Evolutionary conservation across 2,888 invertebrate species (phyloP).

Genomic region (Fragum whitleyi): DNA sequence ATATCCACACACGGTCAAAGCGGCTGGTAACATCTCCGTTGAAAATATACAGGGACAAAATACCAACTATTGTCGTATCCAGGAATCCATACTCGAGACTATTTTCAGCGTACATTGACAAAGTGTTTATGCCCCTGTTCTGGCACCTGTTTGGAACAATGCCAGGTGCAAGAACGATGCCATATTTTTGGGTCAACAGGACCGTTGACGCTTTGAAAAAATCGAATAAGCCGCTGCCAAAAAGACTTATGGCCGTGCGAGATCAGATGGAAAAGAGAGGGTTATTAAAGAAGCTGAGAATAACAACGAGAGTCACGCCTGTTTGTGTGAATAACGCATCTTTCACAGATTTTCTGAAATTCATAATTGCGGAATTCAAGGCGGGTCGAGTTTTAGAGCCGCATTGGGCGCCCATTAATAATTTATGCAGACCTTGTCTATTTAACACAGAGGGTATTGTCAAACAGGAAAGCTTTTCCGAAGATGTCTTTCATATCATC

Average conservation of each 20-base stretch:
- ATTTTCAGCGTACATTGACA: conserved; percentile 58
- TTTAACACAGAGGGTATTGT: conserved; percentile 51
- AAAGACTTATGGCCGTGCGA: conserved; percentile 22
- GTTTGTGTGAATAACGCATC: conserved; percentile 51
- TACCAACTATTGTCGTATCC: conserved; percentile 45
- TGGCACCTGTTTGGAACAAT: conserved; percentile 49
- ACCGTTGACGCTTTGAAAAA: conserved; percentile 40
- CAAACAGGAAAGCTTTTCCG: conserved; percentile 56
- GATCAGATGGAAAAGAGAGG: conserved; percentile 30
- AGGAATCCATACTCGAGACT: conserved; percentile 60
- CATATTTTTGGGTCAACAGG: conserved; percentile 23
- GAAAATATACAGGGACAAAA: conserved; percentile 29
- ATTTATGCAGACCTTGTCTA: conserved; percentile 54
- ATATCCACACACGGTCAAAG: conserved; percentile 50
- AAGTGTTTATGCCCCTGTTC: conserved; percentile 59
- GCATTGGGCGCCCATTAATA: conserved; percentile 60
- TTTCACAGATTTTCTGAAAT: conserved; percentile 58
- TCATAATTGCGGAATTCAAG: conserved; percentile 45
- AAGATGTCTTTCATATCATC: conserved; percentile 50
- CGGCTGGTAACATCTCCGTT: conserved; percentile 32
- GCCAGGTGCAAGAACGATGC: conserved; percentile 16
- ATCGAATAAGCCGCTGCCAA: conserved; percentile 28
- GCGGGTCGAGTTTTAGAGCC: conserved; percentile 36
- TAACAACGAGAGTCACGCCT: conserved; percentile 32
- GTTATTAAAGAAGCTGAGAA: conserved; percentile 20